Conservation (phyloP, 1,140 invertebrate species). For the Euwallacea similis region DNA sequence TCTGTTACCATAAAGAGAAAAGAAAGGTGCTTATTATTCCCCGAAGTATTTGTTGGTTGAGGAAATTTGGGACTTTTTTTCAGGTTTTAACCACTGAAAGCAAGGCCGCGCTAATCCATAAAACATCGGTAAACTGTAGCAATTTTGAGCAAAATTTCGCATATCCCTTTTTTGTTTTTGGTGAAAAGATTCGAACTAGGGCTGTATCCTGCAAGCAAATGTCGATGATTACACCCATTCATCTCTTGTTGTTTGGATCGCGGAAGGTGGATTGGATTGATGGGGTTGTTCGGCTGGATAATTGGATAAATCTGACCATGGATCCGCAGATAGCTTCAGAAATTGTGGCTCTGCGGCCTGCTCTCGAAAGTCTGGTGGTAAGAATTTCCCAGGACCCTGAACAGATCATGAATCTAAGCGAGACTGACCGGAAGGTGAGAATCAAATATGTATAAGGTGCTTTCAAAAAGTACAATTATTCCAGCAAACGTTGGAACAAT, state of each 20-base stretch:
- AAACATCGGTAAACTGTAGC: constrained; percentile 95
- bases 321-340: constrained; percentile 73
- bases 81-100: constrained; percentile 92
- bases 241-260: constrained; percentile 88
- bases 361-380: constrained; percentile 83
- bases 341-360: constrained; percentile 83
- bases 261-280: constrained; percentile 71
- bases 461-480: too few relatives aligned
- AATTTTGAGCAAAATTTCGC: constrained; percentile 83
- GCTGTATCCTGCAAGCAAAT: constrained; percentile 98
- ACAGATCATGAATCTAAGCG: constrained; percentile 60
- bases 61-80: constrained; percentile 4
- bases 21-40: constrained; percentile 66
- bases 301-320: constrained; percentile 93
- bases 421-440: constrained; percentile 60
- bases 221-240: constrained; percentile 94
- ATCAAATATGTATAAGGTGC: not conserved
- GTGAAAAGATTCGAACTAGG: constrained; percentile 95
- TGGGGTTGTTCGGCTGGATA: constrained; percentile 76
- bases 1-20: constrained; percentile 94
- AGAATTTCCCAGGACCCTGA: constrained; percentile 78
- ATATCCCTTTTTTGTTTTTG: constrained; percentile 96
- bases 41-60: too few relatives aligned
- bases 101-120: constrained; percentile 91
- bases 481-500: too few relatives aligned